Conservation (phyloP, 2,113 vertebrate genomes). For the Carassius carassius region DNA sequence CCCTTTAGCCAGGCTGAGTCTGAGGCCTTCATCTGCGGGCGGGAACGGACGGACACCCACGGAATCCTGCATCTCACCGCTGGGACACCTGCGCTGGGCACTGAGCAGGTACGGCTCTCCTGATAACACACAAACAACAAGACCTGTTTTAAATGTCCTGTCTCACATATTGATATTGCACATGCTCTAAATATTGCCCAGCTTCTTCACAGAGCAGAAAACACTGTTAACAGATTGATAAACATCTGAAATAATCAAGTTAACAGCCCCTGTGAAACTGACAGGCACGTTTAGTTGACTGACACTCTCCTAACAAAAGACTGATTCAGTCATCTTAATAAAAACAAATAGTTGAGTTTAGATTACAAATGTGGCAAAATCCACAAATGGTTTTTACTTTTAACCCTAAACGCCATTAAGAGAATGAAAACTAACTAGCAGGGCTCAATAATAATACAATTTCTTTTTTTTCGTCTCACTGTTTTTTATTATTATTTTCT, state of each 20-base stretch:
- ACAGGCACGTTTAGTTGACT: neutral
- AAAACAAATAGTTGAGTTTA: neutral
- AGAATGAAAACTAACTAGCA: neutral
- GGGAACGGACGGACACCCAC: conserved; percentile 57
- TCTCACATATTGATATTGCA: neutral
- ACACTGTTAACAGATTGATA: neutral
- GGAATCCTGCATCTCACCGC: conserved; percentile 70
- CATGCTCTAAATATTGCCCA: neutral
- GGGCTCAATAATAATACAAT: conserved; percentile 8
- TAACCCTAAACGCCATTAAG: neutral
- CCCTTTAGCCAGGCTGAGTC: conserved; percentile 84
- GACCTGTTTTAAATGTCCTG: conserved; percentile 6
- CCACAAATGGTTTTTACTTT: neutral
- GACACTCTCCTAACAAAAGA: conserved; percentile 18
- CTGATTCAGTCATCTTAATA: neutral
- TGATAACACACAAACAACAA: conserved; percentile 62
- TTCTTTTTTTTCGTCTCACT: too few relatives aligned
- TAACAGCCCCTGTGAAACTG: conserved; percentile 7
- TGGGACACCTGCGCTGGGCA: conserved; percentile 67
- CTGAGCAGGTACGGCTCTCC: conserved; percentile 80
- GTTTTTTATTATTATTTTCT: neutral
- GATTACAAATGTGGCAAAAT: neutral
- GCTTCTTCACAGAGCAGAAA: neutral
- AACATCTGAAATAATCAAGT: conserved; percentile 18
- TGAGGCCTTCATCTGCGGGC: conserved; percentile 77